Base-by-base conservation (phyloP, 2,113 vertebrate species). In the Dicentrarchus labrax region DNA sequence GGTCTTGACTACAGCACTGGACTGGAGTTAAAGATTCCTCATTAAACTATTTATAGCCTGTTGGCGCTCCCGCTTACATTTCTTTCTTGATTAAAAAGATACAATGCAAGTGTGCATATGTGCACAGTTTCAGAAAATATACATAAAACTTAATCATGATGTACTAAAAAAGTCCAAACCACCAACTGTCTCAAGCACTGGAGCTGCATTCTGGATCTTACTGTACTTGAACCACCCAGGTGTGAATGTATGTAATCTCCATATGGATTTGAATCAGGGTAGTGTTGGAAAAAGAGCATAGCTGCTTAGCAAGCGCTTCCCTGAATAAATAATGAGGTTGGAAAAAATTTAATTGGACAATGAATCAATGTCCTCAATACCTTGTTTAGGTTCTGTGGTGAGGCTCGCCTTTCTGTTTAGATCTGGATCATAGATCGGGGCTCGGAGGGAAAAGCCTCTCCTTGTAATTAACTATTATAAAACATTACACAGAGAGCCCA, bases 401-500 rank as follows among this genome's bases (percentile, higher is more conserved):
- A 59, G 51, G 51, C 66, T 79, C 48, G 50, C 56, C 54, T 87
- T 85, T 91, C 80, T 88, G 86, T 90, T 90, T 79, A 80, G 78
- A 78, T 90, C 84, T 89, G 88, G 76, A 88, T 85, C 89, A 86
- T 83, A 85, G 78, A 86, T 92, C 19, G 2, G 36, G 67, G 45
- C 86, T 90, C 24, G 6, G 50, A 79, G 39, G 65, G 67, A 76
- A 82, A 90, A 76, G 22, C 53, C 70, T 90, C 72, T 82, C 88
- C 85, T 88, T 91, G 79, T 91, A 92, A 92, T 92, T 89, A 92
- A 78, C 61, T 75, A 66, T 87, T 90, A 84, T 81, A 89, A 89
- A 90, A 87, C 89, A 80, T 85, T 85, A 86, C 82, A 88, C 81
- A 78, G 64, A 86, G 56, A 83, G 39, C 70, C 77, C 72, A 24